Percentiles rank a stretch among this genome's conserved stretches.
These are phyloP conservation scores for Urocolius indicus DNA, from an alignment of 2,113 vertebrate genomes.

Conservation along the genomic window DNA sequence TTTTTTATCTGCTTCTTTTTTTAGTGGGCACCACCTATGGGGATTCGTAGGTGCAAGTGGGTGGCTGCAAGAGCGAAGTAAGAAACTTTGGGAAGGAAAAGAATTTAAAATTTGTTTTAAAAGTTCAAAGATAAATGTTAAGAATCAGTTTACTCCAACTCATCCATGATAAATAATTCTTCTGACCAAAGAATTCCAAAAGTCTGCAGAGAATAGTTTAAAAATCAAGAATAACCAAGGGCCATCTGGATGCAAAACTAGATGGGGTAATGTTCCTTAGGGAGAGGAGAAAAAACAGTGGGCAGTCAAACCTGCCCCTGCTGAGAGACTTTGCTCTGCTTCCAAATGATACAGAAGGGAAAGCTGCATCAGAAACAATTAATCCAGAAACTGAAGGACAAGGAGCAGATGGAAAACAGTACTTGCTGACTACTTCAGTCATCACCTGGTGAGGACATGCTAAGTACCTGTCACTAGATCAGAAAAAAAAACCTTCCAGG, in stretches of 20 bases:
- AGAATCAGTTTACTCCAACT: not conserved
- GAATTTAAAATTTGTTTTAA: not conserved
- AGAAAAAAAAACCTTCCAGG: not conserved
- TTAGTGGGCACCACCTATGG: not conserved
- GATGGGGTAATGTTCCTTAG: not conserved
- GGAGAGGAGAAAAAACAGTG: not conserved
- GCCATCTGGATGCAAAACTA: not conserved
- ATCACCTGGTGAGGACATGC: not conserved
- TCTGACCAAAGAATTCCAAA: not conserved
- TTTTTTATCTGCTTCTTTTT: not conserved
- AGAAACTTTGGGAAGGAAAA: not conserved
- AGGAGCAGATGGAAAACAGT: not conserved
- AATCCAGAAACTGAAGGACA: not conserved
- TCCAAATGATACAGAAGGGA: not conserved
- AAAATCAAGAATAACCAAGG: not conserved
- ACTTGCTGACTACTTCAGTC: not conserved
- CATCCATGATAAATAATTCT: not conserved
- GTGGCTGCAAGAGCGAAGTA: not conserved
- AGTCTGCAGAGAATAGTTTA: not conserved
- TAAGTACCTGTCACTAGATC: not conserved
- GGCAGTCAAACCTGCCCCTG: not conserved
- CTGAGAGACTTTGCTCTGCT: not conserved
- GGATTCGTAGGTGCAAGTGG: not conserved
- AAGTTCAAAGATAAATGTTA: not conserved
- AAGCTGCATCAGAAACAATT: not conserved